phyloP scores from a whole-genome alignment of 37 sponge, comb jelly and placozoan genomes.

The Crambe crambe region DNA sequence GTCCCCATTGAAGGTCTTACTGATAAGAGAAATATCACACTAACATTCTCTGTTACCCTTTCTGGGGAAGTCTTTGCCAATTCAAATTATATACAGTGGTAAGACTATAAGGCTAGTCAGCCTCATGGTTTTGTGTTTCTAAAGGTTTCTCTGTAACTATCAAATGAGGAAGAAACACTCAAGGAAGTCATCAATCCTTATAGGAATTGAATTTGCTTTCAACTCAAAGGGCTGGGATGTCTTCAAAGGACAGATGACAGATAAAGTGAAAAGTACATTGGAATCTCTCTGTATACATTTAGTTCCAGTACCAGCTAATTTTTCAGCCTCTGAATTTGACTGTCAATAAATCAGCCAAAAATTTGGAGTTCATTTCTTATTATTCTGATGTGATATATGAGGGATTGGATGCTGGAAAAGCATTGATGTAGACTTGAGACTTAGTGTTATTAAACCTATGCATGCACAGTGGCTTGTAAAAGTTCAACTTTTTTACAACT shows the following conservation, averaged over 20 bases:
- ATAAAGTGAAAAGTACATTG: conserved; percentile 29
- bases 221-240: conserved; percentile 65
- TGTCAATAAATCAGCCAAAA: conserved; percentile 54
- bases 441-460: no score
- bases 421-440: no score
- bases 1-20: no score
- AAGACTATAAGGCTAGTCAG: no score
- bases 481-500: no score
- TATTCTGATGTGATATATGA: no score
- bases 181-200: conserved; percentile 53
- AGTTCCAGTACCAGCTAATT: conserved; percentile 50
- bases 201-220: not conserved
- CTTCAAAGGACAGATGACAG: conserved; percentile 59
- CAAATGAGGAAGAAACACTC: conserved; percentile 10
- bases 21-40: no score
- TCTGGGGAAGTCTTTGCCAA: no score
- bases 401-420: no score
- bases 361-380: conserved; percentile 29
- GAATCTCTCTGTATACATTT: conserved; percentile 35
- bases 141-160: conserved; percentile 18
- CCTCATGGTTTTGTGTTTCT: conserved; percentile 24
- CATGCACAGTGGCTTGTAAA: no score
- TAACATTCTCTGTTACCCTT: no score
- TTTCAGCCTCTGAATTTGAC: conserved; percentile 57
- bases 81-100: no score